Conservation (phyloP, 2,797 vertebrate species). For the Acipenser ruthenus region DNA sequence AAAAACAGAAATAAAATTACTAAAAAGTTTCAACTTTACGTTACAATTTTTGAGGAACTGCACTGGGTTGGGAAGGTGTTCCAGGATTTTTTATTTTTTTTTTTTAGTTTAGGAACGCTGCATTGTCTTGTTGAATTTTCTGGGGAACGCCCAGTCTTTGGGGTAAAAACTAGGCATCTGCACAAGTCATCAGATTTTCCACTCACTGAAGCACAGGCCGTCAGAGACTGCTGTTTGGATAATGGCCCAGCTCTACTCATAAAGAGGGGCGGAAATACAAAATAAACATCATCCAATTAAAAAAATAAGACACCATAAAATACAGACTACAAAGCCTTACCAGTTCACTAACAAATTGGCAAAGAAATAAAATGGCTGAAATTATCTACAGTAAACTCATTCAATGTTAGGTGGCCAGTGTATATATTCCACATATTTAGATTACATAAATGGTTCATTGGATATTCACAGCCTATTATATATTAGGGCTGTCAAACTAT, state of each 20-base stretch:
- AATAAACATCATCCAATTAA: slow-evolving; percentile 1
- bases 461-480: too few relatives aligned
- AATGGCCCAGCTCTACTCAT: slow-evolving; percentile 18
- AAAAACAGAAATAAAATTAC: background rate
- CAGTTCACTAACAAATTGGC: background rate
- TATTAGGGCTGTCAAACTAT: too few relatives aligned
- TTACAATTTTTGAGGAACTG: background rate
- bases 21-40: background rate
- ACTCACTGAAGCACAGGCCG: background rate
- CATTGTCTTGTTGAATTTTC: slow-evolving; percentile 15
- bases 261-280: background rate
- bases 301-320: background rate
- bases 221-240: slow-evolving; percentile 20
- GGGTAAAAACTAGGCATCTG: slow-evolving; percentile 17
- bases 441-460: too few relatives aligned
- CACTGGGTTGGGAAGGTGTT: slow-evolving; percentile 4
- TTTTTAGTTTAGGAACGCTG: background rate
- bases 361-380: background rate
- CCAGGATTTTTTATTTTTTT: slow-evolving; percentile 22
- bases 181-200: slow-evolving; percentile 8
- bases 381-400: too few relatives aligned
- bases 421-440: too few relatives aligned
- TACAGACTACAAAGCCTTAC: background rate
- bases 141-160: slow-evolving; percentile 12
- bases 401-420: too few relatives aligned